Evolutionary conservation across 2,888 invertebrate species (phyloP).

Genomic region (Agrochola circellaris): DNA sequence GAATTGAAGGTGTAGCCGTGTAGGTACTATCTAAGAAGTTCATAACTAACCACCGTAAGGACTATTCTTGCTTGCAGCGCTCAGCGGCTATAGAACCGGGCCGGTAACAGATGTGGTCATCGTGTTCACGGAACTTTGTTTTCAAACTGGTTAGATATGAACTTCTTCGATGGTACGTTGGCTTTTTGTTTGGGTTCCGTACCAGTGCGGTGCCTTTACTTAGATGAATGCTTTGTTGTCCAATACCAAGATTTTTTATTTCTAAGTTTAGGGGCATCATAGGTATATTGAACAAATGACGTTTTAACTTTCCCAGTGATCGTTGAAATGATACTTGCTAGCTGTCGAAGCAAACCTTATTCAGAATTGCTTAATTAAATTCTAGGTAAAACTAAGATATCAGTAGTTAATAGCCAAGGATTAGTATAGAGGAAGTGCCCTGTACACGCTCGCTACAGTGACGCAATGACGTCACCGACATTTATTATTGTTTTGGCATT

Average conservation of each 20-base stretch:
- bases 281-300: background rate
- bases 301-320: background rate
- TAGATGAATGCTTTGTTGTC: background rate
- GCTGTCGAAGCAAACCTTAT: background rate
- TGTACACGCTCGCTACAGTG: conserved; percentile 1
- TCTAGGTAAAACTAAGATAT: conserved; percentile 17
- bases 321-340: background rate
- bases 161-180: background rate
- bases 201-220: background rate
- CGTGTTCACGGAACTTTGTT: no score
- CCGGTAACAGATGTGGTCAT: no score
- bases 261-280: background rate
- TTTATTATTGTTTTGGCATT: conserved; percentile 62
- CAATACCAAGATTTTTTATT: background rate
- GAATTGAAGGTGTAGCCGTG: background rate
- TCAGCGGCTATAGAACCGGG: no score
- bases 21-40: no score
- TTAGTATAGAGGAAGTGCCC: conserved; percentile 18
- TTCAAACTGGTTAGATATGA: no score
- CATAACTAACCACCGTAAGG: no score
- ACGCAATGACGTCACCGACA: conserved; percentile 37
- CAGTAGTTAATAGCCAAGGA: conserved; percentile 3
- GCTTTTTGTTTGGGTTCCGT: background rate
- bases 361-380: conserved; percentile 9
- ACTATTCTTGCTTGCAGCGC: no score